Base-by-base conservation (phyloP, 2,797 vertebrate genomes). In the Enteromius trimaculatus region DNA sequence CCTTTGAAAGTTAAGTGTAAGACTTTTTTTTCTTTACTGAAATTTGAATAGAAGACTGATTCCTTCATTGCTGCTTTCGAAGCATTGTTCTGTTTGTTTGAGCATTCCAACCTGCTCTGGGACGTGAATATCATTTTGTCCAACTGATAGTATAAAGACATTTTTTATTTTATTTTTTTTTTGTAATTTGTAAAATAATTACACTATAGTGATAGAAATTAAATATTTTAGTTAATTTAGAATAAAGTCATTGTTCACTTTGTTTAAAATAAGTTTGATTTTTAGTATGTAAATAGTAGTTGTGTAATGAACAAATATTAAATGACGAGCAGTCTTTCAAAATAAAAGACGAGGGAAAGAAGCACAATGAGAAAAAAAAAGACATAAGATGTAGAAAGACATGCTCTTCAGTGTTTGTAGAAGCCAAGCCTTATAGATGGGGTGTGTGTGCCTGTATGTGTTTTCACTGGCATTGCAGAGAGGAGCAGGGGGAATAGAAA, bases 391-490 rank as follows among this genome's bases (percentile, higher is more conserved):
- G 72, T 81, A 78, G 70, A 77, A 58, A 82, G 93, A 92, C 87
- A 75, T 85, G 72, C 23, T 60, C 78, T 70, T 49, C 58, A 16
- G 80, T 79, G 51, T 82, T 55, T 74, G 71, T 66, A 47, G 60
- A 82, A 82, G 62, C 72, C 71, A 82, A 77, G 44, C 81, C 71
- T 75, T 75, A 76, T 76, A 76, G 60, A 64, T 78, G 82, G 60
- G 47, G 79, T 86, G 64, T 88, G 84, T 75, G 88, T 84, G 90
- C 81, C 84, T 62, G 91, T 90, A 72, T 92, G 77, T 94, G 92
- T 94, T 95, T 95, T 91, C 93, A 87, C 92, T 95, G 94, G 91
- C 93, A 92, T 92, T 93, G 86, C 85, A 82, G 92, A 94, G 88
- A 87, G 86, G 90, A 91, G 92, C 89, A 88, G 89, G 92, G 93